Conservation (phyloP, 1,140 invertebrate species). For the Drosophila busckii region DNA sequence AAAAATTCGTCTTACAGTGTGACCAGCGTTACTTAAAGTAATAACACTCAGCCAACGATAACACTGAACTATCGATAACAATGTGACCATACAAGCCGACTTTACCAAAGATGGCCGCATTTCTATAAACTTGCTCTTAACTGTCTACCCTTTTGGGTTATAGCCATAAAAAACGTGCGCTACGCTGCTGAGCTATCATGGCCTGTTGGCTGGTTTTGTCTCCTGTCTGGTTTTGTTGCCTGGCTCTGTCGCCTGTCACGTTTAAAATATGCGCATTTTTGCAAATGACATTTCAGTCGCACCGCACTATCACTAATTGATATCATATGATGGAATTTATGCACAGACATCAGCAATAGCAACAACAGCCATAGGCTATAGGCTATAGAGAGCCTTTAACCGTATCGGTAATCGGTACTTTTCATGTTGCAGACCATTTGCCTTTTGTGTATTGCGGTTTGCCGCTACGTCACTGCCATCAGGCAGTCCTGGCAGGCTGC, state of each 20-base stretch:
- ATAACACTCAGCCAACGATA: too few relatives aligned
- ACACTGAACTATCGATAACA: too few relatives aligned
- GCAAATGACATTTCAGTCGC: conserved; percentile 74
- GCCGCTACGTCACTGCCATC: conserved; percentile 57
- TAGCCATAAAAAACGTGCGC: conserved; percentile 32
- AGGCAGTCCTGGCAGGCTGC: conserved; percentile 7
- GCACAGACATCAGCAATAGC: conserved; percentile 46
- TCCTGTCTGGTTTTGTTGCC: conserved; percentile 3
- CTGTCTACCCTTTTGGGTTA: neutral
- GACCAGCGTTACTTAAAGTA: too few relatives aligned
- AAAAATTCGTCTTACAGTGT: too few relatives aligned
- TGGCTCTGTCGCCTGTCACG: conserved; percentile 44
- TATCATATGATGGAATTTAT: conserved; percentile 76
- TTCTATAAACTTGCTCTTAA: conserved; percentile 4
- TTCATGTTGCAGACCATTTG: conserved; percentile 38
- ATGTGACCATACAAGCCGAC: too few relatives aligned
- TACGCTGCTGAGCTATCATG: conserved; percentile 50
- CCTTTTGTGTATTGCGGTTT: conserved; percentile 56
- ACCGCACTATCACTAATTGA: conserved; percentile 74
- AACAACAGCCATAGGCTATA: neutral
- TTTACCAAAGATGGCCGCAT: too few relatives aligned
- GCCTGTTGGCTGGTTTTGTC: conserved; percentile 23
- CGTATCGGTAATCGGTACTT: conserved; percentile 57
- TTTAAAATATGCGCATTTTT: conserved; percentile 73
- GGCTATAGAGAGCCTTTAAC: conserved; percentile 5